Evolutionary conservation across 2,888 invertebrate species (phyloP), one percentile per base, ranked within the genome.

Genomic region (Latrodectus elegans): DNA sequence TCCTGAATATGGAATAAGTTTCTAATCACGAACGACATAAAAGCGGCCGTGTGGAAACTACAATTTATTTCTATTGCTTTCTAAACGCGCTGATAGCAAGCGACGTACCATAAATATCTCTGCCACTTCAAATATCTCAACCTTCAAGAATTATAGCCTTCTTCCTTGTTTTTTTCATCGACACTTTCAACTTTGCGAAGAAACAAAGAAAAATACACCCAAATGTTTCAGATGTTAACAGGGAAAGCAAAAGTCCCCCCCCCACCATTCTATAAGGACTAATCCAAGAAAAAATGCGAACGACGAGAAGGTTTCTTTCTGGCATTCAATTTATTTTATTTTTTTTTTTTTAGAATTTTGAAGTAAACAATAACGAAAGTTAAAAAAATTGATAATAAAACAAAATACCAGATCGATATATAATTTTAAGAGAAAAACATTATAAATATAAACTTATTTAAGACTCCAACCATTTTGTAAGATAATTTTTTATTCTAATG

Each of bases 1-100:
- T 53, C 53, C 26, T 3, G 12, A 55, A 22, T n/a, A 11, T 8
- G 14, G 12, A 49, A 75, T 12, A 14, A n/a, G 3, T 8, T 55
- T 68, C 60, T 82, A 75, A 82, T 82, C 64, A 77, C 26, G 49
- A 67, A 22, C 53, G 78, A 55, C 71, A 53, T 73, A 84, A 73
- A 78, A 79, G 73, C 55, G 65, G 77, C 67, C 77, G 76, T 83
- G 75, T 84, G 77, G 84, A 84, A 84, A 77, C 67, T 75, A 68
- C 17, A 78, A 84, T 73, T 78, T 84, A 84, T 84, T 82, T 84
- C 78, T 60, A 79, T 74, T 55, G 79, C 78, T 78, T 84, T 84
- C 84, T 84, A 84, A 84, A 84, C 74, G 78, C 78, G 38, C 74
- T 65, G 72, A 84, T 78, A 79, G 78, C 51, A 53, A 38, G 26